These are phyloP conservation scores for Pelecanoides urinatrix DNA, from an alignment of 2,113 vertebrate species.

Conservation along the genomic window DNA sequence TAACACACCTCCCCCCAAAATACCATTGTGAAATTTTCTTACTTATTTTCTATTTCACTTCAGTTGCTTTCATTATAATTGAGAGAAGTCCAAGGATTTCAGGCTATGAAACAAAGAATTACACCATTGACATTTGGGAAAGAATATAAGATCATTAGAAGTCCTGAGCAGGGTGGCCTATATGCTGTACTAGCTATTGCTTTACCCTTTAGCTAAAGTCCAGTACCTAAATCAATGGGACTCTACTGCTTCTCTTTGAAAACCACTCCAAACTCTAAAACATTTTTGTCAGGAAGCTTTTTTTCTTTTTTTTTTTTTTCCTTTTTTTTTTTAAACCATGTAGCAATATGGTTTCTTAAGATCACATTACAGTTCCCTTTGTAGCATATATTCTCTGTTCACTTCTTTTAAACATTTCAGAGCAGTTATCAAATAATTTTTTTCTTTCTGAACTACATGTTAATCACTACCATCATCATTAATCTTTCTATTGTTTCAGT, in stretches of 20 bases:
- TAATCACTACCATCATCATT: background rate
- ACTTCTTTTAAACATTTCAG: background rate
- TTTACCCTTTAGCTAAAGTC: conserved; percentile 52
- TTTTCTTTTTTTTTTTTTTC: background rate
- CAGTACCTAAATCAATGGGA: conserved; percentile 38
- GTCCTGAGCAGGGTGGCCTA: conserved; percentile 17
- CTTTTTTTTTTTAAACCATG: background rate
- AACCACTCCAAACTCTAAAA: conserved; percentile 4
- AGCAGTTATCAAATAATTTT: background rate
- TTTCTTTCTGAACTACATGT: background rate
- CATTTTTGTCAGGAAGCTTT: background rate
- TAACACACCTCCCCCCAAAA: background rate
- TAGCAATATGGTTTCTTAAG: background rate
- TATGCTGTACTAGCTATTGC: conserved; percentile 2
- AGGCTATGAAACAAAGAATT: conserved; percentile 46
- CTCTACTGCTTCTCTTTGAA: background rate
- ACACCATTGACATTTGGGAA: conserved; percentile 47
- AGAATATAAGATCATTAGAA: conserved; percentile 42
- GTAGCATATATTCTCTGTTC: background rate
- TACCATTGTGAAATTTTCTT: background rate
- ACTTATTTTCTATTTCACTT: background rate
- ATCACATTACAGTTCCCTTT: background rate
- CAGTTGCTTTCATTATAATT: conserved; percentile 8
- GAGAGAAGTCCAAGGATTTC: conserved; percentile 6
- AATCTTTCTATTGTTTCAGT: background rate